Evolutionary conservation across 1,140 invertebrate species (phyloP).

Genomic region (Bombus picipes): DNA sequence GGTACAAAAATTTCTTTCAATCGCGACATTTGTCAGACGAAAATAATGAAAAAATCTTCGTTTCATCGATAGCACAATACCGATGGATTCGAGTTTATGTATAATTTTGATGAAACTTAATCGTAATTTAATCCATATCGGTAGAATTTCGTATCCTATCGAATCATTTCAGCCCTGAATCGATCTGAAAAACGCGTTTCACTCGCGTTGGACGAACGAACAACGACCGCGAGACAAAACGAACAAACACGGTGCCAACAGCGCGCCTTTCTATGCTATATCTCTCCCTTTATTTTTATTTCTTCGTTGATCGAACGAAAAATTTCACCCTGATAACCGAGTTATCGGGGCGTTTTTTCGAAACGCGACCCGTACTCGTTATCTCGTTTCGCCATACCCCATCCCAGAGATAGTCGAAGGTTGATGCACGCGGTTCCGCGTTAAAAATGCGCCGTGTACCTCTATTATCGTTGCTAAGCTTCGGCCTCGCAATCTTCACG

Average conservation of each 20-base stretch:
- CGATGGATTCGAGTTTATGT: too few relatives aligned
- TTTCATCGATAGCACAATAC: not conserved
- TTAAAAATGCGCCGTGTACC: conserved; percentile 10
- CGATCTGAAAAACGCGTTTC: too few relatives aligned
- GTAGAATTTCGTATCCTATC: not conserved
- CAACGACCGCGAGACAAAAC: too few relatives aligned
- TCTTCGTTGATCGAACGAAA: not conserved
- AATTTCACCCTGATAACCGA: not conserved
- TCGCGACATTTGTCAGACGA: rapidly evolving
- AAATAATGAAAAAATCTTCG: too few relatives aligned
- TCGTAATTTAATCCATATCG: not conserved
- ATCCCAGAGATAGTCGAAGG: not conserved
- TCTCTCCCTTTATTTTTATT: not conserved
- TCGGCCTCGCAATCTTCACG: not conserved
- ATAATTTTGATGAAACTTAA: not conserved
- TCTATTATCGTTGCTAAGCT: conserved; percentile 22
- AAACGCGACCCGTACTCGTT: not conserved
- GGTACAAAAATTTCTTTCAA: not conserved
- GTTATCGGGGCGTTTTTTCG: not conserved
- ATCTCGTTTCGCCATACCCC: conserved; percentile 10
- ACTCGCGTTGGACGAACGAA: too few relatives aligned
- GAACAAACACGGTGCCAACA: not conserved
- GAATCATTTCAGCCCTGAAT: not conserved
- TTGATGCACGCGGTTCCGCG: not conserved
- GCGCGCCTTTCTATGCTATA: not conserved